A percentile compares a stretch with the other conserved stretches of the same genome.
phyloP scores from a whole-genome alignment of 1,140 invertebrate genomes.

The Palaemon carinicauda region DNA sequence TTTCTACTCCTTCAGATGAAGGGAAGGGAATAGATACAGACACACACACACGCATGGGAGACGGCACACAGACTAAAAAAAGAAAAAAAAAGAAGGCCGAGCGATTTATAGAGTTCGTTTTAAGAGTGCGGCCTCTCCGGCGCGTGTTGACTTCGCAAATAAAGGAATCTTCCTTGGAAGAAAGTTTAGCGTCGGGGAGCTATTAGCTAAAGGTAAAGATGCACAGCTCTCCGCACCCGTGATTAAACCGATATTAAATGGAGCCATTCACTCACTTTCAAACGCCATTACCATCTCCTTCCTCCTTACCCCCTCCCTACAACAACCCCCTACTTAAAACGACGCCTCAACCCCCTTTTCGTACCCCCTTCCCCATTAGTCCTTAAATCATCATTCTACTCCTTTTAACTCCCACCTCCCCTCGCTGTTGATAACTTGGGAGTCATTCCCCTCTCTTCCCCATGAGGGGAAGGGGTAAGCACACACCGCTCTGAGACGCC shows the following conservation, averaged over 20 bases:
- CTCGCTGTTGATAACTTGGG: background rate
- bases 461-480: too few relatives aligned
- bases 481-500: too few relatives aligned
- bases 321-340: background rate
- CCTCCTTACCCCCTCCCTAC: background rate
- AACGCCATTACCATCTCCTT: background rate
- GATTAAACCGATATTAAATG: slow-evolving; percentile 19
- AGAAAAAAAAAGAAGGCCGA: background rate
- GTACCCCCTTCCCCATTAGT: background rate
- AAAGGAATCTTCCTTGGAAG: slow-evolving; percentile 7
- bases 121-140: background rate
- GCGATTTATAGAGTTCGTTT: slow-evolving; percentile 8
- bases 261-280: background rate
- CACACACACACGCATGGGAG: background rate
- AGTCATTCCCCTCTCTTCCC: background rate
- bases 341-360: background rate
- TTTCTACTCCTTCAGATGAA: background rate
- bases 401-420: background rate
- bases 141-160: background rate
- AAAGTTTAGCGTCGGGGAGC: slow-evolving; percentile 1
- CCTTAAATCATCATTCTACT: background rate
- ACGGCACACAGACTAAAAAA: background rate
- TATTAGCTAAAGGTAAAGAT: slow-evolving; percentile 29
- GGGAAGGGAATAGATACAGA: background rate
- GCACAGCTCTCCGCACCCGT: background rate